Conservation (phyloP, 2,113 vertebrate species). For the Antechinus stuartii region DNA sequence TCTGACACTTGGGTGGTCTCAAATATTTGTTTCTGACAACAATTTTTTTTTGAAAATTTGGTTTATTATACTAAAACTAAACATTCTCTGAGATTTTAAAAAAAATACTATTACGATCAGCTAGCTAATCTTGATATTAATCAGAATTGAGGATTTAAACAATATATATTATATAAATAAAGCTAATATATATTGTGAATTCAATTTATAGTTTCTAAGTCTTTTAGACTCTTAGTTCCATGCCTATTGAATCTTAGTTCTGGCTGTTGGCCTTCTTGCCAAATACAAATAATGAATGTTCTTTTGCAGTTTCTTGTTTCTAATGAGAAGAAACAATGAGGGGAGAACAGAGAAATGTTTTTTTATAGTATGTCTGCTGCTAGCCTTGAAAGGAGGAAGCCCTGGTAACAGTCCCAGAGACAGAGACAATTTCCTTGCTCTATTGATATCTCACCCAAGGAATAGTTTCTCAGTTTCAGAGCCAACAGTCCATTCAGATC, state of each 20-base stretch:
- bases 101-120: neutral
- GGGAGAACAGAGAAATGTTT: constrained; percentile 63
- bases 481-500: constrained; percentile 76
- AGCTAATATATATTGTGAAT: neutral
- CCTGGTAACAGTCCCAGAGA: constrained; percentile 72
- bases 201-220: neutral
- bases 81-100: neutral
- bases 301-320: constrained; percentile 73
- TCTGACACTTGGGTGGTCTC: neutral
- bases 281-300: constrained; percentile 75
- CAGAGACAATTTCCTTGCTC: constrained; percentile 75
- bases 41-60: neutral
- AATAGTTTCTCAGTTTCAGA: constrained; percentile 64
- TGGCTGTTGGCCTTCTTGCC: constrained; percentile 64
- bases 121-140: neutral
- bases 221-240: constrained; percentile 49
- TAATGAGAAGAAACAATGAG: constrained; percentile 58
- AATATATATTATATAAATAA: neutral
- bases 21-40: neutral
- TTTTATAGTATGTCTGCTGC: constrained; percentile 65
- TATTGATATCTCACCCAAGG: constrained; percentile 64
- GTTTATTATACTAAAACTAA: neutral
- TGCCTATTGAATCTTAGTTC: constrained; percentile 40
- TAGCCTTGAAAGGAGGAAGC: constrained; percentile 73
- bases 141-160: neutral